Evolutionary conservation across 2,113 vertebrate genomes (phyloP), one percentile per base, ranked within the genome.

Genomic region (Crypturellus undulatus): DNA sequence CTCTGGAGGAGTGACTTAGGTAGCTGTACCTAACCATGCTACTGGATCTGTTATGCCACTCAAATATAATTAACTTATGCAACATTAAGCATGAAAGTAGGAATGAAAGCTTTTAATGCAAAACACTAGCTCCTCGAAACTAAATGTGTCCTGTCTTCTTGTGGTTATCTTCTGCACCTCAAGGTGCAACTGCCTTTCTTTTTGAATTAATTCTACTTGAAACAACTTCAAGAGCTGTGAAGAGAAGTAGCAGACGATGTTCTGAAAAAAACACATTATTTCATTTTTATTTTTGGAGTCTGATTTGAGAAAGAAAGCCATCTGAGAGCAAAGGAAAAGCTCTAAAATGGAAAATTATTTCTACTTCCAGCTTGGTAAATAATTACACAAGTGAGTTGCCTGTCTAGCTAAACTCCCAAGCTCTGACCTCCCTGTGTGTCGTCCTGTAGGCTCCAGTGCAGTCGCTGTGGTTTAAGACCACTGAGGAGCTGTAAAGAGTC

Each of bases 401-500:
- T 65, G 47, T 86, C 56, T 58, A 47, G 38, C 58, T 64, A 79
- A 88, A 86, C 2, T 4, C 51, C 10, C 34, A 34, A 40, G 19
- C 36, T 38, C 2, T 58, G 30, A 71, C 17, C 51, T 69, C 54
- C n/a, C 40, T 54, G 30, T 75, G 52, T 4, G 30, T 43, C 56
- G 81, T 69, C 58, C 56, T 36, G 1, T 15, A 43, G 84, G 26
- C 47, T 45, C 7, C 3, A 7, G 1, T 32, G 12, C 3, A 67
- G 30, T 34, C 0, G 2, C 30, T 14, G 2, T 32, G 52, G 22
- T 26, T 10, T 49, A 22, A 64, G 19, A 20, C 11, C 25, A 1
- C 2, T 19, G 28, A 25, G 54, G 26, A 71, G 19, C 11, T 36
- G 24, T 10, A 9, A 28, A 63, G 4, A 38, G 28, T 62, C 38